Base-by-base conservation (phyloP, 2,797 vertebrate genomes). In the Schizopygopsis pylzovi region DNA sequence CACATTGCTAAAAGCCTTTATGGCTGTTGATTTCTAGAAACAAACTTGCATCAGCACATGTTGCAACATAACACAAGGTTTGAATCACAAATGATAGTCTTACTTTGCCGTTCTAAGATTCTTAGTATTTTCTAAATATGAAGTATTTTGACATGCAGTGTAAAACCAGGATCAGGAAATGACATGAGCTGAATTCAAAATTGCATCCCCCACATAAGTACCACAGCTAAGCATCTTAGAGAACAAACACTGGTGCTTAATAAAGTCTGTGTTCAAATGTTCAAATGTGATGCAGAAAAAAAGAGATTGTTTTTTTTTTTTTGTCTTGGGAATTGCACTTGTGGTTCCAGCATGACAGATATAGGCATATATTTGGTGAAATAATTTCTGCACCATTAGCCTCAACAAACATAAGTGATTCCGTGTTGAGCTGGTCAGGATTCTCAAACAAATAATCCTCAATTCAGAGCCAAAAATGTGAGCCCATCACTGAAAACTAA, bases 1-100 rank as follows among this genome's bases (percentile, higher is more conserved):
- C 28, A 65, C 5, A 56, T 84, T 65, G 73, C 73, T 78, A 45
- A 65, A 63, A 73, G 33, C 28, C 12, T 61, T 45, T 7, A 45
- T 47, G 39, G n/a, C 13, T 63, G 41, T 63, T 59, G 70, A 81
- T 45, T 78, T 59, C 4, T 61, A 41, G 61, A 7, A 1, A 61
- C 39, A 79, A 43, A 61, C 54, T 41, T 79, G 63, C 56, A 28
- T 63, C 77, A 63, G n/a, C 22, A 61, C 39, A 28, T 11, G 39
- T n/a, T 22, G 67, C 20, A 71, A 13, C 39, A 71, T 3, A 71
- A 43, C 18, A 20, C 7, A 59, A 59, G 52, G 20, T 61, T 43
- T 61, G 43, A 56, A 79, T 79, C 7, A 25, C 39, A 61, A 28
- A 61, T 0, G 8, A 43, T 43, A 79, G 8, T 43, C 37, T 59